Evolutionary conservation across 2,113 vertebrate genomes (phyloP), one percentile per base, ranked within the genome.

Genomic region (Aspidoscelis tigris): DNA sequence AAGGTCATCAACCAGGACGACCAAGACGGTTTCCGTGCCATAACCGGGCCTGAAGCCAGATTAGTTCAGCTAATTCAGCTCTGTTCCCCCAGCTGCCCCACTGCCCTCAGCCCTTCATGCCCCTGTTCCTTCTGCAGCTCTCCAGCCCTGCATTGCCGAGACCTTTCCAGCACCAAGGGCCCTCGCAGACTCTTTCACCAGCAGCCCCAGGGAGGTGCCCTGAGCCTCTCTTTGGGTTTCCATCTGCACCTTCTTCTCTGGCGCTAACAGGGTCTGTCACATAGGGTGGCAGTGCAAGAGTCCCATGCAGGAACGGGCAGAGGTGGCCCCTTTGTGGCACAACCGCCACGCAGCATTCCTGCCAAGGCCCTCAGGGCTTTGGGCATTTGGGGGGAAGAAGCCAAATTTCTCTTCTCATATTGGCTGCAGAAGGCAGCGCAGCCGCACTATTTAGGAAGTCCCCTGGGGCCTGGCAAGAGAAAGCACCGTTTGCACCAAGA

Each of bases 211-310:
- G 72, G 65, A 68, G 33, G 43, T 55, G 26, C 82, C 79, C 47
- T 50, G 83, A 77, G 80, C 85, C 70, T 21, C 1, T 6, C 7
- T 89, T 91, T 84, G 9, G 1, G 74, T 16, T 70, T 33, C 47
- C 20, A 89, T 22, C 44, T 26, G 74, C 24, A 66, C 72, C 83
- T 87, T 8, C 44, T 3, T 71, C 83, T 83, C 79, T 89, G 82
- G 41, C 18, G 72, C 81, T 87, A n/a, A 94, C 84, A 86, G 33
- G 80, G 75, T 82, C 33, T 93, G 93, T 91, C 93, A 93, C 75
- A 33, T 84, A 91, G 93, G 85, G 92, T 89, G 88, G 88, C 90
- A 84, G 89, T 88, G 71, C 33, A 78, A 26, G 47, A 58, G 18
- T 4, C 50, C 5, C 0, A 0, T 24, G 5, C 44, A 78, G 74